Evolutionary conservation across 2,797 vertebrate genomes (phyloP), one percentile per base, ranked within the genome.

Genomic region (Gymnopithys bicolor): DNA sequence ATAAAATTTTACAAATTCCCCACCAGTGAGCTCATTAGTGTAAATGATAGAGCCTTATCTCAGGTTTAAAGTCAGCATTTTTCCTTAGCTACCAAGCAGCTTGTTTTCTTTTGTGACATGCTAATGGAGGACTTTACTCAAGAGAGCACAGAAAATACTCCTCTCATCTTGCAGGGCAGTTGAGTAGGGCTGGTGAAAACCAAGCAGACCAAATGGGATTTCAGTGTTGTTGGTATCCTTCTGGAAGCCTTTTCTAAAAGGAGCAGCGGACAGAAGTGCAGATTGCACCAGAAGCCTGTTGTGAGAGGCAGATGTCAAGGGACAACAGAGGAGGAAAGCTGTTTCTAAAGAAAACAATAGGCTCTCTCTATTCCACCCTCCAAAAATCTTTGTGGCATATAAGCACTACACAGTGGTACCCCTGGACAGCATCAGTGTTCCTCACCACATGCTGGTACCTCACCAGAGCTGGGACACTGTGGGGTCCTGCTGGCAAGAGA

Each of bases 11-110:
- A 95, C 79, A 74, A 93, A 96, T 90, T 96, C 39, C 79, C 68
- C 96, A 95, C 95, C 62, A 94, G 96, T 87, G 94, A 96, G 93
- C 94, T 97, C 93, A 94, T 96, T 97, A 97, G 90, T 87, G 75
- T 97, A 97, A 96, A 95, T 95, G 79, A 97, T 96, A 90, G 94
- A 89, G 74, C 52, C 86, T 94, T 91, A 83, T 84, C 82, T 93
- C 79, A 77, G 89, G 84, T 94, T 94, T 93, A 76, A 93, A 95
- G 90, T 97, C 96, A 97, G 96, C 96, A 92, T 73, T 94, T 97
- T 95, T 91, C 80, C 80, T 91, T 60, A 67, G 87, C n/a, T 95
- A 91, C 77, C 55, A 51, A 93, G 64, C 70, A 80, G 68, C 45
- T 73, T 88, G 49, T 94, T 95, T 96, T 85, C 83, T 91, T 96